Evolutionary conservation across 2,888 invertebrate genomes (phyloP).

Genomic region (Leptinotarsa rubiginosa): DNA sequence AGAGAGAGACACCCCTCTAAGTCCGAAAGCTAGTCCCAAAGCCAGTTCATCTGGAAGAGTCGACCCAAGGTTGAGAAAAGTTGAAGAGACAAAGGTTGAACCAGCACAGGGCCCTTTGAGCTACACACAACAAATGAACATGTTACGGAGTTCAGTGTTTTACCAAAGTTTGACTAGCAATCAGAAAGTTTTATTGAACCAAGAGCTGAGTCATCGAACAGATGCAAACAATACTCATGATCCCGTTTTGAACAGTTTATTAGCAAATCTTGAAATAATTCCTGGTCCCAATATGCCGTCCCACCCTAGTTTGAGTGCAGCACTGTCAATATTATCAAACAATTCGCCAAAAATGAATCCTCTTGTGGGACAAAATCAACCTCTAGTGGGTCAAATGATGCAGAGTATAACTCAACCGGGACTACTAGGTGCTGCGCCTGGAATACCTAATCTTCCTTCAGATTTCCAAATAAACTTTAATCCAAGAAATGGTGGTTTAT

Average conservation of each 20-base stretch:
- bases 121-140: constrained; percentile 73
- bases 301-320: constrained; percentile 66
- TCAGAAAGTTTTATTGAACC: constrained; percentile 78
- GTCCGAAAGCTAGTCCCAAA: constrained; percentile 66
- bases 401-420: constrained; percentile 67
- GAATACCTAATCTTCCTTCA: constrained; percentile 61
- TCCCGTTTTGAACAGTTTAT: constrained; percentile 73
- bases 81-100: constrained; percentile 50
- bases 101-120: constrained; percentile 55
- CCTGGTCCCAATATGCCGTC: constrained; percentile 54
- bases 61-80: constrained; percentile 57
- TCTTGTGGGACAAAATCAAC: constrained; percentile 65
- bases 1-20: constrained; percentile 72
- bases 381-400: constrained; percentile 64
- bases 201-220: constrained; percentile 72
- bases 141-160: constrained; percentile 77
- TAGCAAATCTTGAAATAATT: constrained; percentile 71
- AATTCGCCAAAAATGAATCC: constrained; percentile 64
- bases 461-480: constrained; percentile 65
- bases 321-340: constrained; percentile 63
- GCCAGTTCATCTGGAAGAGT: constrained; percentile 57
- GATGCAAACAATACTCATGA: constrained; percentile 70
- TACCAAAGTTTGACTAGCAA: constrained; percentile 79
- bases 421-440: constrained; percentile 69
- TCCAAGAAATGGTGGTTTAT: constrained; percentile 61